Evolutionary conservation across 2,113 vertebrate species (phyloP), one percentile per base, ranked within the genome.

Genomic region (Nesoenas mayeri): DNA sequence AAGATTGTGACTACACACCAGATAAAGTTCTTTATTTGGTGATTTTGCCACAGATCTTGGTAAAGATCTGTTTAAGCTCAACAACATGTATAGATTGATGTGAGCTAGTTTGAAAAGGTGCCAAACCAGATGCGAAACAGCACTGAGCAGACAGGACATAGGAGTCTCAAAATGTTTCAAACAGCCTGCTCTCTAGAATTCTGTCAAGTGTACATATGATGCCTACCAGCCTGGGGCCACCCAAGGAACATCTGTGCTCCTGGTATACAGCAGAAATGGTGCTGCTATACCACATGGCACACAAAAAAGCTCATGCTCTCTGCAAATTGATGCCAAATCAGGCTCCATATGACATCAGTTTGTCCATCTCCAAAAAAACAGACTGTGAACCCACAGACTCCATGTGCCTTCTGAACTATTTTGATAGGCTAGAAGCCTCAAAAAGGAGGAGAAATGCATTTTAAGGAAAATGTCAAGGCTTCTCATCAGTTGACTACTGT

Each of bases 241-340:
- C 66, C 86, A 85, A 88, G 72, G 91, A 98, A 96, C 97, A 98
- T 97, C 96, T 98, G 97, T 85, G 98, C 89, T 88, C 88, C 81
- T 85, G 69, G 91, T 96, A 96, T 50, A 95, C 32, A 38, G 95
- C 94, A 94, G 93, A 91, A 87, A 95, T 24, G 93, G 90, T 72
- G 94, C 92, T 36, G 60, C 73, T 77, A 47, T 20, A 91, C 86
- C 94, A 70, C 88, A 75, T 3, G 40, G 91, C 82, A 77, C 70
- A 95, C 97, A 97, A 96, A 96, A 97, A 95, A 64, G 72, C 77
- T 97, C 88, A 69, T 96, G 95, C 85, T 95, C 97, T 94, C 93
- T 89, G 74, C 53, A 87, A 97, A 25, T 3, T 58, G 70, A 77
- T 92, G 95, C 97, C 96, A 97, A 97, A 85, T 54, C 54, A 53